Conservation (phyloP, 2,113 vertebrate species). For the Chaenogobius annularis region DNA sequence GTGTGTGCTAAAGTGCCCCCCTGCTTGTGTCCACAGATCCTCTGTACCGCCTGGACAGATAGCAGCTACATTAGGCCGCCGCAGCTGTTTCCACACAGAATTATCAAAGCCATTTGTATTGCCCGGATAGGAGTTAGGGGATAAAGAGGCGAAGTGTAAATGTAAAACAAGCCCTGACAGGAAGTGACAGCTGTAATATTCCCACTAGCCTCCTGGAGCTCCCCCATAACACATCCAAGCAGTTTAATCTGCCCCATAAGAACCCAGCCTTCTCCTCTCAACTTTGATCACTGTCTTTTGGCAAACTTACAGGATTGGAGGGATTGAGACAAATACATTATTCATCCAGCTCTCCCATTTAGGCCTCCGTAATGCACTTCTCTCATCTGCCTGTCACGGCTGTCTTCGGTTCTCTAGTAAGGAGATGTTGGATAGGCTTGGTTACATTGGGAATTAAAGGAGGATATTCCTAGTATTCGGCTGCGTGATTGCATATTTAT, state of each 20-base stretch:
- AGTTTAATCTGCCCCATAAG: conserved; percentile 69
- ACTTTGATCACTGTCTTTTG: conserved; percentile 75
- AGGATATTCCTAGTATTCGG: conserved; percentile 9
- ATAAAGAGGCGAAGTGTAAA: conserved; percentile 65
- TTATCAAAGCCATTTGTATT: conserved; percentile 57
- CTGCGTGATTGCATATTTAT: not conserved
- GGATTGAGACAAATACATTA: conserved; percentile 69
- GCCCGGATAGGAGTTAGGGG: conserved; percentile 50
- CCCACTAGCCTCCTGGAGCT: conserved; percentile 51
- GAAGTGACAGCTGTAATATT: conserved; percentile 65
- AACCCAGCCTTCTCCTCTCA: conserved; percentile 64
- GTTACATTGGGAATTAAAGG: conserved; percentile 24
- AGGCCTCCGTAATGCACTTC: conserved; percentile 64
- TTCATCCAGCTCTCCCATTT: conserved; percentile 66
- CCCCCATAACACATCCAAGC: conserved; percentile 51
- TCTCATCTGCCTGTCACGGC: conserved; percentile 62
- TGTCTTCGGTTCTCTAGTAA: conserved; percentile 45
- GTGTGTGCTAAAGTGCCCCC: not conserved
- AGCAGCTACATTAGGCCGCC: conserved; percentile 22
- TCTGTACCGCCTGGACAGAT: conserved; percentile 17
- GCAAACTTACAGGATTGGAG: conserved; percentile 65
- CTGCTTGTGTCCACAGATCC: conserved; percentile 7
- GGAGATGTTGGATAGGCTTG: conserved; percentile 23
- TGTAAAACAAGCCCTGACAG: conserved; percentile 75
- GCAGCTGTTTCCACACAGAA: conserved; percentile 56